Evolutionary conservation across 2,797 vertebrate genomes (phyloP), one percentile per base, ranked within the genome.

Genomic region (Pygocentrus nattereri): DNA sequence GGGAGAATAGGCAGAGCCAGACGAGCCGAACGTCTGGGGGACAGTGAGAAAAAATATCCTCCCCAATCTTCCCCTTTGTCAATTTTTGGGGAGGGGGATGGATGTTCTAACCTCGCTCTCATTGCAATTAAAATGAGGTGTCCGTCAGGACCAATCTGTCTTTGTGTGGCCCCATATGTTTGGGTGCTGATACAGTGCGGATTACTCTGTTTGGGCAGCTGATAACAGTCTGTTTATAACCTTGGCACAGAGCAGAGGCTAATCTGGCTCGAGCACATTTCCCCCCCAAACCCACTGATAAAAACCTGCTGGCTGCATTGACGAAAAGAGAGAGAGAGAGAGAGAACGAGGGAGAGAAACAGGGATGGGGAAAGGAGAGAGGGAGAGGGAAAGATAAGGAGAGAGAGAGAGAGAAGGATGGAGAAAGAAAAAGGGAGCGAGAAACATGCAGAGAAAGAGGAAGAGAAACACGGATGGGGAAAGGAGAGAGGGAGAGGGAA

Each of bases 151-250:
- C 94, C 96, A 95, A 95, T 96, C 96, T 95, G 92, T 94, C 95
- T 93, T 97, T 96, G 97, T 97, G 96, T 95, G 96, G 96, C 95
- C 97, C 97, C 97, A 97, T 98, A 97, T 98, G 97, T 97, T 98
- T 96, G 95, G 95, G 94, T 94, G 92, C 96, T 97, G 97, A 98
- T 98, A 97, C 95, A 95, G 96, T 95, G 95, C 94, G 97, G 97
- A 98, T 98, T 98, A 97, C 96, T 97, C 96, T 97, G 96, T 97
- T 97, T 96, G 95, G 96, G 95, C 96, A 94, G 95, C 93, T 92
- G 97, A 98, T 99, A 99, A 97, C 94, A 94, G 95, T 95, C 96
- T 97, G 96, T 98, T 98, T 98, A 97, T 98, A 97, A 97, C 97
- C 96, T 97, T 98, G 97, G 97, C 97, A 96, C 94, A 95, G 95